Conservation (phyloP, 2,888 invertebrate species). For the Dynastes grantii region DNA sequence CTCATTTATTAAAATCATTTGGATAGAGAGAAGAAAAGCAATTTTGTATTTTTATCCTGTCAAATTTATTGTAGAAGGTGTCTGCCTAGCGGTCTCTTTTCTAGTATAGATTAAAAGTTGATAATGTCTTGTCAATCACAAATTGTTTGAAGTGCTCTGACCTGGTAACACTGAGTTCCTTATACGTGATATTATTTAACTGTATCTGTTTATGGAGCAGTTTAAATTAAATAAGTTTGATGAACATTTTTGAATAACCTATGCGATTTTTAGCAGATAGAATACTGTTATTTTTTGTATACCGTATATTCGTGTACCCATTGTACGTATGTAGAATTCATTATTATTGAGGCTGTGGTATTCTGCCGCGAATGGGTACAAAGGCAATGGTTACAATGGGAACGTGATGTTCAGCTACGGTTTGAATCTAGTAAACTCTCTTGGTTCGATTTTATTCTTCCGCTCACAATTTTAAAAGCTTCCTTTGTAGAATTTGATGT, state of each 20-base stretch:
- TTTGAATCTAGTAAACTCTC: neutral
- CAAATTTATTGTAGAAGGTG: constrained; percentile 31
- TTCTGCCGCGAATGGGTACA: neutral
- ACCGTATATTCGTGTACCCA: constrained; percentile 2
- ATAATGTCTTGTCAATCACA: constrained; percentile 44
- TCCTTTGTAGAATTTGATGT: no score
- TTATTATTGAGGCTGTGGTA: neutral
- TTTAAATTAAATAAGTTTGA: constrained; percentile 25
- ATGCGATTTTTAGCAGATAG: constrained; percentile 11
- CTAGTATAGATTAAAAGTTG: constrained; percentile 32
- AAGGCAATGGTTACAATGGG: constrained; percentile 1
- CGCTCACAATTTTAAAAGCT: neutral
- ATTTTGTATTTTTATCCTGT: constrained; percentile 32
- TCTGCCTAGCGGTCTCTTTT: constrained; percentile 20
- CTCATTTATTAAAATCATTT: constrained; percentile 30
- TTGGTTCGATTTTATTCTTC: neutral
- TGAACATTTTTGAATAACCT: constrained; percentile 13
- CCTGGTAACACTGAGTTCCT: constrained; percentile 26
- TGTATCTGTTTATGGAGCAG: constrained; percentile 19
- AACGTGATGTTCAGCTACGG: neutral
- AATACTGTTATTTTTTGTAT: constrained; percentile 15
- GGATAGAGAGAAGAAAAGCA: constrained; percentile 18
- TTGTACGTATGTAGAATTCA: neutral
- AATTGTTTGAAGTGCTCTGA: constrained; percentile 34
- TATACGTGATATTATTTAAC: constrained; percentile 41